Conservation (phyloP, 1,140 invertebrate species). For the Drosophila truncata region DNA sequence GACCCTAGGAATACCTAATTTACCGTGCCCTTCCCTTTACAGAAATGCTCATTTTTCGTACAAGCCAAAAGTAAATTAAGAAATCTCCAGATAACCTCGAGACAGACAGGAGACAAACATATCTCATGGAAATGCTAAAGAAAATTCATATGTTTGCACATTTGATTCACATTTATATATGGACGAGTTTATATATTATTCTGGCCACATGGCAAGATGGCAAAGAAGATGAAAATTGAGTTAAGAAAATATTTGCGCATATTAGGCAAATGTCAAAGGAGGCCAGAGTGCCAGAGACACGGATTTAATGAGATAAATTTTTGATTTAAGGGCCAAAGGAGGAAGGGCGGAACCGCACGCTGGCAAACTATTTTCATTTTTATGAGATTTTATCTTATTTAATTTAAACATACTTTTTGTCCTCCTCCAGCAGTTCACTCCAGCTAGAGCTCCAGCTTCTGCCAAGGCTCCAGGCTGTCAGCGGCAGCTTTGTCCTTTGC, state of each 20-base stretch:
- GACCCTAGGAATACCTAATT: neutral
- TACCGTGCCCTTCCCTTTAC: neutral
- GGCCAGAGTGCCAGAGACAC: conserved; percentile 14
- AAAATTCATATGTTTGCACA: conserved; percentile 31
- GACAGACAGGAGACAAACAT: conserved; percentile 4
- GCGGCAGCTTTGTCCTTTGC: conserved; percentile 50
- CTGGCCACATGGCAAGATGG: neutral
- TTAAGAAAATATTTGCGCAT: conserved; percentile 50
- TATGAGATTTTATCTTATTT: conserved; percentile 81
- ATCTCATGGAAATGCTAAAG: conserved; percentile 4
- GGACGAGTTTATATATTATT: conserved; percentile 3
- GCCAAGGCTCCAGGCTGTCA: conserved; percentile 45
- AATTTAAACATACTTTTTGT: conserved; percentile 80
- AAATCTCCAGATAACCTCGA: conserved; percentile 21
- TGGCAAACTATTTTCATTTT: conserved; percentile 74
- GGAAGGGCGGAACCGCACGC: conserved; percentile 34
- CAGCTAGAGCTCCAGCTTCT: neutral
- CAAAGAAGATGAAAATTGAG: conserved; percentile 23
- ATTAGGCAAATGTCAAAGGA: conserved; percentile 52
- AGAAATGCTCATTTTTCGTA: conserved; percentile 2
- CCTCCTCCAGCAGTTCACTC: conserved; percentile 14
- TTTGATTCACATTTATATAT: conserved; percentile 5
- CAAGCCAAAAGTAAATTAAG: conserved; percentile 38
- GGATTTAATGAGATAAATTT: conserved; percentile 75
- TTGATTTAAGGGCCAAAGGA: conserved; percentile 53